These are phyloP conservation scores for Ahaetulla prasina DNA, from an alignment of 2,113 vertebrate species.

Conservation along the genomic window DNA sequence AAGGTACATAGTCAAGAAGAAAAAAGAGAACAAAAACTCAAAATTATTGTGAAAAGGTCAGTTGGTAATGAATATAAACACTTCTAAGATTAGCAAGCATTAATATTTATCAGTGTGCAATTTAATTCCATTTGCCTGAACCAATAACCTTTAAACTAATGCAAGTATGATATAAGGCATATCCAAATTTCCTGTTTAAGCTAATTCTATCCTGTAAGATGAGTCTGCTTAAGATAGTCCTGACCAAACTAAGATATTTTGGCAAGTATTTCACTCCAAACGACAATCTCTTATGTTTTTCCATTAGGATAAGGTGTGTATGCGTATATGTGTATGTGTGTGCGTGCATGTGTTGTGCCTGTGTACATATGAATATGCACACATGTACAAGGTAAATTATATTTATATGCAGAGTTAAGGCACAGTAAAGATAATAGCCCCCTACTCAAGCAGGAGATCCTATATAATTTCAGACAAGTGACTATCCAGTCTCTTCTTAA, in stretches of 20 bases:
- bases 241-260: neutral
- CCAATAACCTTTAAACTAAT: conserved; percentile 6
- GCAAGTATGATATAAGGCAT: neutral
- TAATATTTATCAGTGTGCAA: conserved; percentile 1
- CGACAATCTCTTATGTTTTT: neutral
- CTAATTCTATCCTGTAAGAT: neutral
- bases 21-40: neutral
- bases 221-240: neutral
- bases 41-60: conserved; percentile 11
- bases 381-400: no score
- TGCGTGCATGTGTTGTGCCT: no score
- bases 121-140: neutral
- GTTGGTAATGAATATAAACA: conserved; percentile 12
- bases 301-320: neutral
- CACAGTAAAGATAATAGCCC: no score
- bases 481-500: no score
- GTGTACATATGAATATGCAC: no score
- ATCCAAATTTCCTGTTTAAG: neutral
- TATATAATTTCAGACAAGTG: no score
- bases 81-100: conserved; percentile 1
- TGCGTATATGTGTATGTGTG: no score
- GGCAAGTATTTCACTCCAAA: neutral
- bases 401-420: no score
- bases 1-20: neutral
- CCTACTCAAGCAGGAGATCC: no score